Base-by-base conservation (phyloP, 53 echinoderm and acorn worm species). In the Temnopleurus reevesii region DNA sequence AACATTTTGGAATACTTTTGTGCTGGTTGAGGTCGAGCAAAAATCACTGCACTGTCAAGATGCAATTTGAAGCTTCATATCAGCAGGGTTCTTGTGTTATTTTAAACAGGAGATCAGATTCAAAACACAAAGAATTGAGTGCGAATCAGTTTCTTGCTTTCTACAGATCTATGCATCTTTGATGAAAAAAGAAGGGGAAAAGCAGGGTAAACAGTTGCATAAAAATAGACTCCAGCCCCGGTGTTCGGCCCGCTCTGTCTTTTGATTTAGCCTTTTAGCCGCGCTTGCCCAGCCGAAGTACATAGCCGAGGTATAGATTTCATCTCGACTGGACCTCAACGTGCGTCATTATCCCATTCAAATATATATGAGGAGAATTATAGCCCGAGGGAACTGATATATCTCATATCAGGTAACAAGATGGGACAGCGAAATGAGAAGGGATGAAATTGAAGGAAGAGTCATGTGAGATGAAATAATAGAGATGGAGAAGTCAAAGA, bases 311-410 rank as follows among this genome's bases (percentile, higher is more conserved):
- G 79, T 79, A 47, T 79, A 28, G 49, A 49, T 79, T 79, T 49
- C 79, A 79, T 25, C 13, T 5, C 47, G 79, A 49, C 79, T 47
- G 30, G 79, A 79, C 79, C 29, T 25, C 17, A 46, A 18, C 49
- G 79, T 47, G 27, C 79, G 79, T 79, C 79, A 79, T 79, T 79
- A 79, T 79, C 49, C 30, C 46, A 46, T 49, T 79, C 79, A 79
- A 79, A 79, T 79, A 79, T 79, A 47, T 79, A 79, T 79, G 49
- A 28, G 29, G 29, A 28, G 79, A 29, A 47, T 46, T 15, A 71
- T 41, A n/a, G 71, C 79, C 79, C 30, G 19, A 27, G 49, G 79
- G 79, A 79, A 28, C 49, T 18, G 49, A 79, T 79, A 49, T 79
- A 23, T 79, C 28, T 25, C 43, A 26, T 59, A 79, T 79, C 79